Evolutionary conservation across 2,113 vertebrate species (phyloP).

Genomic region (Sardina pilchardus): DNA sequence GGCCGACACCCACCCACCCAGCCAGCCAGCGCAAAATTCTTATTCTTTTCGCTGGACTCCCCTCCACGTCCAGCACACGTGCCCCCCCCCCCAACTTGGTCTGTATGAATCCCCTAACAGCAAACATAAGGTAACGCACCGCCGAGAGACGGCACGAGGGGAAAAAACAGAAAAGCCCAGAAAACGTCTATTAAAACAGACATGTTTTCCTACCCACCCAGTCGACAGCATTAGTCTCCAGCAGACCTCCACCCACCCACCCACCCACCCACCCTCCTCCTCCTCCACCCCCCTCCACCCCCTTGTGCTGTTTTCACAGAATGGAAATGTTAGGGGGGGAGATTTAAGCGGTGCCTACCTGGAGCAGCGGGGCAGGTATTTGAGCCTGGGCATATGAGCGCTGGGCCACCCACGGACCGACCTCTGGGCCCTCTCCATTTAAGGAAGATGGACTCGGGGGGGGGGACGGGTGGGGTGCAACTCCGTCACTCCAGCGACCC

Average conservation of each 20-base stretch:
- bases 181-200: constrained; percentile 14
- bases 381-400: constrained; percentile 44
- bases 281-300: constrained; percentile 42
- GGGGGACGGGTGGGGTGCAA: not conserved
- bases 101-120: not conserved
- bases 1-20: not conserved
- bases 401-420: constrained; percentile 40
- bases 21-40: not conserved
- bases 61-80: not conserved
- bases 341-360: constrained; percentile 66
- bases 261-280: not conserved
- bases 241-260: not conserved
- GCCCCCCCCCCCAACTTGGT: not conserved
- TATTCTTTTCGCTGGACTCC: not conserved
- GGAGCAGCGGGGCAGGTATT: constrained; percentile 63
- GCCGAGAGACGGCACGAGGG: not conserved
- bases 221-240: not conserved
- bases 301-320: constrained; percentile 62
- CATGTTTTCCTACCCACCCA: constrained; percentile 23
- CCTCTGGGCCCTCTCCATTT: not conserved
- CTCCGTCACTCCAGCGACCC: not conserved
- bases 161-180: not conserved
- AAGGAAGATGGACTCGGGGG: not conserved
- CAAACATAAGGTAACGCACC: not conserved
- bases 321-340: constrained; percentile 62